phyloP scores from a whole-genome alignment of 2,888 invertebrate genomes.

The Dione vanillae region DNA sequence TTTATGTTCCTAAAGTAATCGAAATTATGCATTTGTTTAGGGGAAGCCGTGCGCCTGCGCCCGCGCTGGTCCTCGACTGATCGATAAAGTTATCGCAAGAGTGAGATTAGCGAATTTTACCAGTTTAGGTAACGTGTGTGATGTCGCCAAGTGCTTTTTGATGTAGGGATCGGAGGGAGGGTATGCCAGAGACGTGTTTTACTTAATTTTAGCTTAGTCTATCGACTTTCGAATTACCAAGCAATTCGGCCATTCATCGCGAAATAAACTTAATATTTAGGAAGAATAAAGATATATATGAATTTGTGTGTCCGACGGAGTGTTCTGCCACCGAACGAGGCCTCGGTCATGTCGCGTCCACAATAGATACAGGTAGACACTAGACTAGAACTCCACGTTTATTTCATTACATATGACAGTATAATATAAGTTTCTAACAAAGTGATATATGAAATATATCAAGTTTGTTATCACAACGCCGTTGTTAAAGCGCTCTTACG shows the following conservation, averaged over 20 bases:
- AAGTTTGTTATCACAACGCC: conserved; percentile 51
- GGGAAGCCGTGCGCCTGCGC: conserved; percentile 51
- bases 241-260: conserved; percentile 84
- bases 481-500: conserved; percentile 51
- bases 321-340: conserved; percentile 58
- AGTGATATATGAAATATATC: conserved; percentile 75
- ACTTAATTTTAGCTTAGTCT: conserved; percentile 76
- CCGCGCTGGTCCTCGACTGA: conserved; percentile 69
- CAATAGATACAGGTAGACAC: conserved; percentile 55
- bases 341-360: conserved; percentile 66
- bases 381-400: conserved; percentile 53
- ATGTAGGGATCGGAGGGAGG: conserved; percentile 68
- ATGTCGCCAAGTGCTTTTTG: conserved; percentile 70
- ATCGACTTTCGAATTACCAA: conserved; percentile 79
- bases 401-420: conserved; percentile 51
- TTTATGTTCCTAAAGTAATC: conserved; percentile 60
- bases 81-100: conserved; percentile 68
- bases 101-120: conserved; percentile 79
- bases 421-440: conserved; percentile 54
- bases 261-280: conserved; percentile 76
- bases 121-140: conserved; percentile 70
- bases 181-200: conserved; percentile 76
- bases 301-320: conserved; percentile 66
- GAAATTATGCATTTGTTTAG: conserved; percentile 58
- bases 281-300: conserved; percentile 76